These are phyloP conservation scores for Poecile atricapillus DNA, from an alignment of 2,113 vertebrate species.

Conservation along the genomic window DNA sequence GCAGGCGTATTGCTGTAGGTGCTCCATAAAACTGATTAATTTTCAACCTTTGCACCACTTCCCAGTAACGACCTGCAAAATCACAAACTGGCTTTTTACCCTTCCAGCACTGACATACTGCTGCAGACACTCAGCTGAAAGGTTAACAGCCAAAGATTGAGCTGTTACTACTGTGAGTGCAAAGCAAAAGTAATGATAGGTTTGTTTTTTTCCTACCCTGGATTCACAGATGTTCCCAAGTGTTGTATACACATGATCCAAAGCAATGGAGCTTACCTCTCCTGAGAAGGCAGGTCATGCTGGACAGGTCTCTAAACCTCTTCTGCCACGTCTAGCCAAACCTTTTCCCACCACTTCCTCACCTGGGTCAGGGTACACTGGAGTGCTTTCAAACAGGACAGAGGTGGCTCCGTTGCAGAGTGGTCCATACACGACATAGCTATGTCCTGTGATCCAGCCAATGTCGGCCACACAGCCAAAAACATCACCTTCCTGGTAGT, in stretches of 20 bases:
- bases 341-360: conserved; percentile 30
- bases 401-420: conserved; percentile 90
- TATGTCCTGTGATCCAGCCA: conserved; percentile 95
- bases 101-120: background rate
- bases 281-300: background rate
- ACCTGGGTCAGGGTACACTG: conserved; percentile 90
- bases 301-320: background rate
- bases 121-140: background rate
- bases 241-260: background rate
- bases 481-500: conserved; percentile 82
- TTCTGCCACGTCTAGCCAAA: background rate
- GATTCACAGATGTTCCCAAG: background rate
- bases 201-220: background rate
- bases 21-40: conserved; percentile 92
- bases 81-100: background rate
- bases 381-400: conserved; percentile 92
- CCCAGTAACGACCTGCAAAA: conserved; percentile 90
- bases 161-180: background rate
- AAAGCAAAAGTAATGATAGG: background rate
- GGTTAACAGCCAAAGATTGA: background rate
- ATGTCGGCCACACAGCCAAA: conserved; percentile 91
- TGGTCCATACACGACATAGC: conserved; percentile 91
- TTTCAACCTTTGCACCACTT: conserved; percentile 83
- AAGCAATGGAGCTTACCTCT: background rate
- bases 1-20: conserved; percentile 85